Evolutionary conservation across 2,797 vertebrate genomes (phyloP).

Genomic region (Mormyrus proboscirostris): DNA sequence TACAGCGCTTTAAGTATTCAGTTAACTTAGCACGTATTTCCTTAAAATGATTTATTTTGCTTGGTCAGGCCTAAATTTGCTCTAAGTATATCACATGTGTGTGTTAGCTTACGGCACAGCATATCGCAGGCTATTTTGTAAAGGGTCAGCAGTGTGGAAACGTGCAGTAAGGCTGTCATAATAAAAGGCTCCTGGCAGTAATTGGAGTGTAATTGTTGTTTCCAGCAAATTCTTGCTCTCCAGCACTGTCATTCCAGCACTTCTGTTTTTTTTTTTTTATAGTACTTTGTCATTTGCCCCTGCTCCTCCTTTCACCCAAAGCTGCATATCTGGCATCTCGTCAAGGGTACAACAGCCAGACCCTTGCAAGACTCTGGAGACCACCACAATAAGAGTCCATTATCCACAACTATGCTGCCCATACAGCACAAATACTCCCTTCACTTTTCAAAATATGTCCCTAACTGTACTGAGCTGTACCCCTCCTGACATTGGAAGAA

Average conservation of each 20-base stretch:
- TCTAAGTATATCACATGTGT: not conserved
- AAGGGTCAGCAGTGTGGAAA: slow-evolving; percentile 59
- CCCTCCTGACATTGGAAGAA: not conserved
- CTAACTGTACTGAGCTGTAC: not conserved
- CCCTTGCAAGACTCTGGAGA: not conserved
- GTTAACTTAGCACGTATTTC: not conserved
- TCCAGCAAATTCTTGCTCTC: slow-evolving; percentile 55
- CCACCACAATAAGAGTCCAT: not conserved
- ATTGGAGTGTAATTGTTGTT: slow-evolving; percentile 51
- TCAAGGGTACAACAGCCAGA: not conserved
- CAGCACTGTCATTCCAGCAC: slow-evolving; percentile 23
- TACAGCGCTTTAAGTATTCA: not conserved
- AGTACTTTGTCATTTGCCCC: not conserved
- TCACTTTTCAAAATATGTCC: not conserved
- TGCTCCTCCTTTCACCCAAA: not conserved
- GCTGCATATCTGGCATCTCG: not conserved
- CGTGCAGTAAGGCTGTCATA: slow-evolving; percentile 56
- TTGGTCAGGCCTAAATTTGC: not conserved
- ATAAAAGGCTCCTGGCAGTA: slow-evolving; percentile 49
- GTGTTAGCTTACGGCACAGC: not conserved
- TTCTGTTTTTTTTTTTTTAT: not conserved
- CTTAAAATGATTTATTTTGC: not conserved
- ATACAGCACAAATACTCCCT: not conserved
- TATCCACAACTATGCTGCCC: not conserved
- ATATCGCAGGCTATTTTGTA: slow-evolving; percentile 26